Percentiles rank a stretch among this genome's conserved stretches.
phyloP scores from a whole-genome alignment of 2,888 invertebrate genomes.

The Lacanobia oleracea region DNA sequence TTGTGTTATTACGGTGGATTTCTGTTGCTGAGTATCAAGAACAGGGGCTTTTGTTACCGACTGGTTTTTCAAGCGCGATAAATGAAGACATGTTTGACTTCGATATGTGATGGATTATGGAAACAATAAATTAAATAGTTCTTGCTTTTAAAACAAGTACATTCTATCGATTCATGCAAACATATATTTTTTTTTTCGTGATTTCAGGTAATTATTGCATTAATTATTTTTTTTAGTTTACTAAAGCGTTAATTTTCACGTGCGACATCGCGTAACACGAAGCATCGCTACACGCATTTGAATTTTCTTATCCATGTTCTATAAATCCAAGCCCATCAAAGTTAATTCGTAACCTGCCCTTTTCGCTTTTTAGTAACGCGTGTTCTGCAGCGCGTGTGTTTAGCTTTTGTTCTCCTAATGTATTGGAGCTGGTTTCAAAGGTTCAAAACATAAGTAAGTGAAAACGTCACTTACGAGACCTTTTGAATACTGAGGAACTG shows the following conservation, averaged over 20 bases:
- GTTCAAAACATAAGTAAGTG: slow-evolving; percentile 5
- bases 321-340: slow-evolving; percentile 48
- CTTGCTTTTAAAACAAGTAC: too few relatives aligned
- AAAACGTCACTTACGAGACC: slow-evolving; percentile 11
- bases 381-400: slow-evolving; percentile 59
- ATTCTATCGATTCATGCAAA: too few relatives aligned
- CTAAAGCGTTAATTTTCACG: too few relatives aligned
- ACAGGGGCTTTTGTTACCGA: background rate
- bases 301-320: slow-evolving; percentile 45
- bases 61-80: background rate
- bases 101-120: too few relatives aligned
- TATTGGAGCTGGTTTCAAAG: slow-evolving; percentile 52
- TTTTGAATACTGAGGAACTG: background rate
- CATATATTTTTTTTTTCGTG: too few relatives aligned
- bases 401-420: slow-evolving; percentile 61
- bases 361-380: slow-evolving; percentile 64
- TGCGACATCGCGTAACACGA: too few relatives aligned
- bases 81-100: background rate
- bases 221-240: too few relatives aligned
- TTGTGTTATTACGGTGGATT: background rate
- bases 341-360: slow-evolving; percentile 64
- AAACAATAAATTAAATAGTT: too few relatives aligned
- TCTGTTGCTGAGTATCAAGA: background rate
- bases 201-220: too few relatives aligned
- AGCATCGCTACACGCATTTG: background rate